These are phyloP conservation scores for Sturmia bella DNA, from an alignment of 2,888 invertebrate genomes.

Conservation along the genomic window DNA sequence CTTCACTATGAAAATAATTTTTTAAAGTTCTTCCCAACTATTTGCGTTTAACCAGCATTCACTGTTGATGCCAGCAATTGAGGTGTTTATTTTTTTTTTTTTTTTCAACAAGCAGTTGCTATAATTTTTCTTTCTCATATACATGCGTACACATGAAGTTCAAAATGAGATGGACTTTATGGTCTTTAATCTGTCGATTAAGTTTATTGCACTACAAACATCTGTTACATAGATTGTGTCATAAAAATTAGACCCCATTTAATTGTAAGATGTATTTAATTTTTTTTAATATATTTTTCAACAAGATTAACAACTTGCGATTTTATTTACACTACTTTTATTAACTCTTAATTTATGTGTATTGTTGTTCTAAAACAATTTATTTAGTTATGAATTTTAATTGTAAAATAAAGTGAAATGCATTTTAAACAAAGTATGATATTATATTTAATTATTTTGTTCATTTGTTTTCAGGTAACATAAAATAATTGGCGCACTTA, in stretches of 20 bases:
- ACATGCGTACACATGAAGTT: slow-evolving; percentile 10
- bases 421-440: background rate
- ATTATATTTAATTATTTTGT: too few species aligned
- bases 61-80: too few species aligned
- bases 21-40: too few species aligned
- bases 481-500: too few species aligned
- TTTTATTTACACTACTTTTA: slow-evolving; percentile 1
- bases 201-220: slow-evolving; percentile 52
- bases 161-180: slow-evolving; percentile 62
- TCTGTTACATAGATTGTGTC: slow-evolving; percentile 12
- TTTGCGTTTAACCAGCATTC: too few species aligned
- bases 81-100: background rate
- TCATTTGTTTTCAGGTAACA: too few species aligned
- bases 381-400: background rate
- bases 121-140: slow-evolving; percentile 5
- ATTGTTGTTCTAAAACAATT: slow-evolving; percentile 1
- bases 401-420: background rate
- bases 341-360: background rate
- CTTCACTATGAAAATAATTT: too few species aligned
- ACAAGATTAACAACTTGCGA: background rate
- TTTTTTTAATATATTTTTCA: too few species aligned
- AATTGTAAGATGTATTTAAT: slow-evolving; percentile 1
- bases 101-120: background rate
- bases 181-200: slow-evolving; percentile 54
- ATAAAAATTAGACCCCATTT: slow-evolving; percentile 27